A percentile compares a stretch with the other conserved stretches of the same genome.
Conservation (phyloP, 1,140 invertebrate species). For the Ladona fulva region DNA sequence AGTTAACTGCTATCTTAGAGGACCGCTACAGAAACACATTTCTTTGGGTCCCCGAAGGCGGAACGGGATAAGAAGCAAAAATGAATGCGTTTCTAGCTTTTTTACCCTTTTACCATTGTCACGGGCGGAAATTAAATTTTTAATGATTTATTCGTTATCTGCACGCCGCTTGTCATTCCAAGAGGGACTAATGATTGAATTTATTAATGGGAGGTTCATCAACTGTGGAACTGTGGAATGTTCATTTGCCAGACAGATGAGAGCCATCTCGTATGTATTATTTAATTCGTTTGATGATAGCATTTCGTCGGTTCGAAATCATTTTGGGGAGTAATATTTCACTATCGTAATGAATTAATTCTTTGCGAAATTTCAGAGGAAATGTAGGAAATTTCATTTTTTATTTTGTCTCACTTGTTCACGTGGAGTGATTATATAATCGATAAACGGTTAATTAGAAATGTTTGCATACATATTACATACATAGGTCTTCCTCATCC, state of each 20-base stretch:
- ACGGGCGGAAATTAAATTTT: background rate
- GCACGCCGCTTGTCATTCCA: background rate
- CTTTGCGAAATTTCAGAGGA: too few relatives aligned
- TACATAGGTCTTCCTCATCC: too few relatives aligned
- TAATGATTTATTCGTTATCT: slow-evolving; percentile 3
- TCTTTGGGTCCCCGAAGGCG: background rate
- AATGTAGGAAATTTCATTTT: too few relatives aligned
- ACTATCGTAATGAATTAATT: too few relatives aligned
- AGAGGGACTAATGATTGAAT: background rate
- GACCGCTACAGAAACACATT: background rate
- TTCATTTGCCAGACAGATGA: background rate
- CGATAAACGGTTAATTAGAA: too few relatives aligned
- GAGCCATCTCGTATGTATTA: too few relatives aligned
- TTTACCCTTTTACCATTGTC: background rate
- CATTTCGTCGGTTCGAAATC: too few relatives aligned
- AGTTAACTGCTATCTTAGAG: background rate
- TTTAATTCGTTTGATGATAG: too few relatives aligned
- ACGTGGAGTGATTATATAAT: too few relatives aligned
- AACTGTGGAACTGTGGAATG: background rate
- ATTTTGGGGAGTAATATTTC: too few relatives aligned
- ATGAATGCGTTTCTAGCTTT: background rate
- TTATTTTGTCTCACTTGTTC: too few relatives aligned
- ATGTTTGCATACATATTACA: too few relatives aligned
- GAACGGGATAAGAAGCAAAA: background rate
- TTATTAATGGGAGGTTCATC: background rate